phyloP scores from a whole-genome alignment of 2,888 invertebrate genomes.

The Proisotoma minuta region DNA sequence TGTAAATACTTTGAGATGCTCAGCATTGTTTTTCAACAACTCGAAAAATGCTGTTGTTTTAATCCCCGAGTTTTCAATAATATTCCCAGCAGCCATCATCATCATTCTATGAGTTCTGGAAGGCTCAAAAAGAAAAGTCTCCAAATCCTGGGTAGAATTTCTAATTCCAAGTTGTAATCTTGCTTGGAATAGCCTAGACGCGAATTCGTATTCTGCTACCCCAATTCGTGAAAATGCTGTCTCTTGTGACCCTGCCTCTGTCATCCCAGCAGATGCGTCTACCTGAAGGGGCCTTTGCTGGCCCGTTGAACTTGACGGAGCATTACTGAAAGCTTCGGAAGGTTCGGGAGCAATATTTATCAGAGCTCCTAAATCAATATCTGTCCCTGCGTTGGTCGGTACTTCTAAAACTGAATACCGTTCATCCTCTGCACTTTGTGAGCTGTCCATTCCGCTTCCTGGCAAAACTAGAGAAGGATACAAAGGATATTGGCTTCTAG shows the following conservation, averaged over 20 bases:
- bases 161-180: background rate
- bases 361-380: background rate
- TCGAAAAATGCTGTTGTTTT: slow-evolving; percentile 27
- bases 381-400: too few species aligned
- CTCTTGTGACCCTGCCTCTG: background rate
- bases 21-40: slow-evolving; percentile 16
- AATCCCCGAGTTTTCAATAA: background rate
- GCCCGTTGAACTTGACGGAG: too few species aligned
- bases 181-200: background rate
- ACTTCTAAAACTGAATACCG: too few species aligned
- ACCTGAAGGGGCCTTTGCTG: background rate
- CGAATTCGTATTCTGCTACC: background rate
- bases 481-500: too few species aligned
- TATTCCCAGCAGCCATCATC: background rate
- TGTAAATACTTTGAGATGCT: slow-evolving; percentile 18
- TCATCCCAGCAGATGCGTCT: background rate
- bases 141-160: slow-evolving; percentile 1
- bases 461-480: too few species aligned
- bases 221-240: background rate
- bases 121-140: background rate
- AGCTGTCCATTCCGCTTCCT: too few species aligned
- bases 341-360: background rate
- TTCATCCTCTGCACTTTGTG: too few species aligned
- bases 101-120: background rate
- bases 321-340: too few species aligned